Conservation (phyloP, 1,140 invertebrate genomes). For the Acarapis woodi region DNA sequence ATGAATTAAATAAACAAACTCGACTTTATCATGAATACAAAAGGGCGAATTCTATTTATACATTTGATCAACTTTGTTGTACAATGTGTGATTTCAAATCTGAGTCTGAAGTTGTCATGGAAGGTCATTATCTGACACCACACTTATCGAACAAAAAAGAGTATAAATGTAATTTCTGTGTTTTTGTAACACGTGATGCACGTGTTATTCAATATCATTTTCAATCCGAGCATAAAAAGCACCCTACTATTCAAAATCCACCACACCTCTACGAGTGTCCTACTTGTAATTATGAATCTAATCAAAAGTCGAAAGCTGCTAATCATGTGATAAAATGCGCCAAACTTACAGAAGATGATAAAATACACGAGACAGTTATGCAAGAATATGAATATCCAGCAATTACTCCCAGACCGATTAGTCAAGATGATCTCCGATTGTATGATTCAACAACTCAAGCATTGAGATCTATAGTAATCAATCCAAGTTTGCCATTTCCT, state of each 20-base stretch:
- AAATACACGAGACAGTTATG: slow-evolving; percentile 44
- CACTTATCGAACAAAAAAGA: slow-evolving; percentile 46
- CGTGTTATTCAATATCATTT: slow-evolving; percentile 70
- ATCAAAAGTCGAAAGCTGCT: slow-evolving; percentile 67
- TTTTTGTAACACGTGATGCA: slow-evolving; percentile 44
- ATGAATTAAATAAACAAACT: slow-evolving; percentile 60
- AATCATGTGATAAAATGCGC: slow-evolving; percentile 59
- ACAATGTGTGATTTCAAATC: slow-evolving; percentile 73
- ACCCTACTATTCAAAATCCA: slow-evolving; percentile 47
- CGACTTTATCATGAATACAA: slow-evolving; percentile 26
- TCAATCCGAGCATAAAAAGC: slow-evolving; percentile 53
- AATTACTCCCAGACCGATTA: slow-evolving; percentile 35
- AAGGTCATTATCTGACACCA: slow-evolving; percentile 63
- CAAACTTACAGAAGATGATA: slow-evolving; percentile 60
- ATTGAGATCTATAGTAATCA: slow-evolving; percentile 6
- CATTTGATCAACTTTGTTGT: slow-evolving; percentile 46
- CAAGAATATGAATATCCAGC: slow-evolving; percentile 52
- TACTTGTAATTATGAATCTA: slow-evolving; percentile 77
- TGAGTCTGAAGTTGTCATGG: slow-evolving; percentile 54
- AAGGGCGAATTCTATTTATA: slow-evolving; percentile 40
- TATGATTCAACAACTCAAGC: slow-evolving; percentile 13
- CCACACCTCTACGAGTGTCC: slow-evolving; percentile 66
- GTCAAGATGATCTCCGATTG: slow-evolving; percentile 13
- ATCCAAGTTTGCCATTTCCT: slow-evolving; percentile 4
- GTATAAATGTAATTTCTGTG: slow-evolving; percentile 46